A percentile compares a stretch with the other conserved stretches of the same genome.
phyloP scores from a whole-genome alignment of 2,888 invertebrate genomes.

The Heliconius hortense region DNA sequence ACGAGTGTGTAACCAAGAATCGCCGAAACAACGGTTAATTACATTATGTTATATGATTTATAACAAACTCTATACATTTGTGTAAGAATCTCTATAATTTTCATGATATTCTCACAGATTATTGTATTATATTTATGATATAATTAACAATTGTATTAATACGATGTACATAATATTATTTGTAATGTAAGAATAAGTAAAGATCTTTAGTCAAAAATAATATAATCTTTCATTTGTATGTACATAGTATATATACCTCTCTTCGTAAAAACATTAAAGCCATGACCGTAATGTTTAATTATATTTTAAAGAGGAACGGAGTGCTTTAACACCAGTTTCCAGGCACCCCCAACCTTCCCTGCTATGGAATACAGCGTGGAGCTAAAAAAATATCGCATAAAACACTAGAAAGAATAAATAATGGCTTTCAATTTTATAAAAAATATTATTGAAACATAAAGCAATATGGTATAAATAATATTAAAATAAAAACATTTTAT shows the following conservation, averaged over 20 bases:
- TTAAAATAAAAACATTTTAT: too few species aligned
- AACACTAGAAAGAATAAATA: too few species aligned
- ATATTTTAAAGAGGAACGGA: background rate
- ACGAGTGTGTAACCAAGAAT: slow-evolving; percentile 18
- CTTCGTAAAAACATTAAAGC: background rate
- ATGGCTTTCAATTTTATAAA: too few species aligned
- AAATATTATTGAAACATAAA: too few species aligned
- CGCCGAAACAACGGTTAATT: background rate
- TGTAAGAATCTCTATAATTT: background rate
- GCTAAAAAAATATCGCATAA: too few species aligned
- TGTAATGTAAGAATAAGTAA: slow-evolving; percentile 77
- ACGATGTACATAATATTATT: slow-evolving; percentile 78
- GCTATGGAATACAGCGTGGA: too few species aligned
- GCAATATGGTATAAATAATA: too few species aligned
- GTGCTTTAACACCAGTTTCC: too few species aligned
- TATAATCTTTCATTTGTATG: slow-evolving; percentile 36
- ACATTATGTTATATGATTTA: background rate
- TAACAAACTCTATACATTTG: background rate
- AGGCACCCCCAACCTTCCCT: too few species aligned
- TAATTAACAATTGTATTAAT: slow-evolving; percentile 58
- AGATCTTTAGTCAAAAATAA: slow-evolving; percentile 76
- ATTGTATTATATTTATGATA: slow-evolving; percentile 46
- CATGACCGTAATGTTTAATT: background rate
- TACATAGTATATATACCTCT: slow-evolving; percentile 13
- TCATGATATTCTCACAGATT: slow-evolving; percentile 22